Evolutionary conservation across 2,113 vertebrate species (phyloP), one percentile per base, ranked within the genome.

Genomic region (Scomber scombrus): DNA sequence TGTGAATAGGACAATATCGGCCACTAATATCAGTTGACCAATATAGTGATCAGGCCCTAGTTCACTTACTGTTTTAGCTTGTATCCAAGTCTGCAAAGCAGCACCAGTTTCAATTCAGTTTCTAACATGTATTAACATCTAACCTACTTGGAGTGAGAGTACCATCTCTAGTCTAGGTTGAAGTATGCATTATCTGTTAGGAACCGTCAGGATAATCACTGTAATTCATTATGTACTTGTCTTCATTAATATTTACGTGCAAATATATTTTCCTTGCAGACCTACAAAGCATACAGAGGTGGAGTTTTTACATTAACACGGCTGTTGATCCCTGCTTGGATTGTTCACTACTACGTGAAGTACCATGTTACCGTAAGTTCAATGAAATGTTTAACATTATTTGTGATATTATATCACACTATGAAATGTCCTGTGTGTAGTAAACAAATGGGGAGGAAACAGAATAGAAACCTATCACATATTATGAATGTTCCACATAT

Each of bases 311-410:
- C 92, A 66, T n/a, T 97, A 50, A 93, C 93, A 12, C 79, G 89
- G 10, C 0, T 97, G 52, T 78, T 98, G 89, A 91, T 97, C 69
- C 96, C 96, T 62, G 79, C 87, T 5, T 98, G 97, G 97, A 1
- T 96, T 86, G 8, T 92, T 63, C 95, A 97, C 88, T 98, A 98
- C 91, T 95, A 86, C 5, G 19, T 96, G 50, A 97, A 98, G 79
- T 98, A 97, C 84, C 96, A 98, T 18, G 0, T 96, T 49, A 5
- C 47, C 83, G 97, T 98, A 95, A 96, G 96, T 97, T 56, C 45
- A 46, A 7, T 18, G 9, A 62, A 54, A 56, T 55, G 23, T 26
- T 26, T n/a, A n/a, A n/a, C n/a, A n/a, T n/a, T 66, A 40, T 71
- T 19, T 63, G n/a, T 52, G 1, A 18, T 51, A 3, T 56, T n/a